Base-by-base conservation (phyloP, 2,113 vertebrate genomes). In the Rhinoptilus africanus region DNA sequence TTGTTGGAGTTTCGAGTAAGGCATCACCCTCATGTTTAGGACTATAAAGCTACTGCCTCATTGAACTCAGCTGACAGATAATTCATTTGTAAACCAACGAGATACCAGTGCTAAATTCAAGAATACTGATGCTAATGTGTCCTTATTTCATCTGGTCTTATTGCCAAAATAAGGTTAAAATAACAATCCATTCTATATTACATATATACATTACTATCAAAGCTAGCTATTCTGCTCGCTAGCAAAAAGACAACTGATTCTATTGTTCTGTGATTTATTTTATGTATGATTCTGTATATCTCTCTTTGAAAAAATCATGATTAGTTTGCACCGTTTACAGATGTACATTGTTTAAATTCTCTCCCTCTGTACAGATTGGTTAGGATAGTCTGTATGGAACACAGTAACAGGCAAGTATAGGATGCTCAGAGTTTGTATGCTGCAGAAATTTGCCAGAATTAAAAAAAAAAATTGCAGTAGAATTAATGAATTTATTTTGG, bases 401-500 rank as follows among this genome's bases (percentile, higher is more conserved):
- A 51, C 3, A 57, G 22, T 32, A 43, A 78, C 77, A 78, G 11
- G 24, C 35, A 81, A 14, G 12, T 35, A 60, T 2, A 51, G 37
- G n/a, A 37, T 86, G 19, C 53, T 87, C 17, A 59, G 68, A 26
- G 11, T 74, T 74, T 68, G 17, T 28, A 15, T 45, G 43, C 73
- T 76, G 73, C 60, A 85, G 60, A 88, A 79, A 82, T 93, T 82
- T 16, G 0, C 64, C 34, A 85, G 53, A 94, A 85, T 86, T 73
- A 41, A 8, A 23, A 51, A 97, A 85, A 32, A 69, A 78, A 32
- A 16, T 54, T 19, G 21, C 21, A 6, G 16, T 48, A 71, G 73
- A 97, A 97, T 97, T 68, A 93, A 94, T 94, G 85, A 91, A 96
- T 96, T 97, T 96, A 96, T 85, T 97, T 96, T 96, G 89, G 89